Conservation (phyloP, 1,140 invertebrate genomes). For the Drosophila quadrilineata region DNA sequence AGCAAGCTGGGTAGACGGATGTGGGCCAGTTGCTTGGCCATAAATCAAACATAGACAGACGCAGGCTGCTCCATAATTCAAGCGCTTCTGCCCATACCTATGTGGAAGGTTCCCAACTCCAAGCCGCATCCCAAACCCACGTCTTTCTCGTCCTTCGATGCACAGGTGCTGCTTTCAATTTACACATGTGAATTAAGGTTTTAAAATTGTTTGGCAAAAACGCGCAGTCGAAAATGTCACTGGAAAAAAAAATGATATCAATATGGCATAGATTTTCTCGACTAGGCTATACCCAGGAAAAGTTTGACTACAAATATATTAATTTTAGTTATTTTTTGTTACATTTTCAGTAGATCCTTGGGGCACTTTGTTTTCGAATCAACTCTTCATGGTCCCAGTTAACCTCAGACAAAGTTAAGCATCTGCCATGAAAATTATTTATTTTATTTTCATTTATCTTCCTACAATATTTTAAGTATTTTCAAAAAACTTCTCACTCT, state of each 20-base stretch:
- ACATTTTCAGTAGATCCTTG: too few relatives aligned
- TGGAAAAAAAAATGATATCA: neutral
- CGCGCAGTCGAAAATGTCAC: constrained; percentile 31
- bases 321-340: neutral
- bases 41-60: constrained; percentile 52
- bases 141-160: neutral
- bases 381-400: too few relatives aligned
- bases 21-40: constrained; percentile 18
- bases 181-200: constrained; percentile 80
- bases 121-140: neutral
- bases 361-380: too few relatives aligned
- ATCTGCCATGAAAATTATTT: too few relatives aligned
- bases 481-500: too few relatives aligned
- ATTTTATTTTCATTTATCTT: too few relatives aligned
- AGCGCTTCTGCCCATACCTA: constrained; percentile 6
- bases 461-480: too few relatives aligned
- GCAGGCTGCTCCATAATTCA: constrained; percentile 50
- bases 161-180: constrained; percentile 76
- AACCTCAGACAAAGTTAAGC: too few relatives aligned
- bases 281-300: neutral
- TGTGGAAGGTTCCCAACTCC: constrained; percentile 3
- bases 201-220: constrained; percentile 70
- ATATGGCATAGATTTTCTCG: neutral
- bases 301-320: neutral
- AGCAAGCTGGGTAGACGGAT: too few relatives aligned